These are phyloP conservation scores for Agonopterix heracliana DNA, from an alignment of 2,888 invertebrate species.

Conservation along the genomic window DNA sequence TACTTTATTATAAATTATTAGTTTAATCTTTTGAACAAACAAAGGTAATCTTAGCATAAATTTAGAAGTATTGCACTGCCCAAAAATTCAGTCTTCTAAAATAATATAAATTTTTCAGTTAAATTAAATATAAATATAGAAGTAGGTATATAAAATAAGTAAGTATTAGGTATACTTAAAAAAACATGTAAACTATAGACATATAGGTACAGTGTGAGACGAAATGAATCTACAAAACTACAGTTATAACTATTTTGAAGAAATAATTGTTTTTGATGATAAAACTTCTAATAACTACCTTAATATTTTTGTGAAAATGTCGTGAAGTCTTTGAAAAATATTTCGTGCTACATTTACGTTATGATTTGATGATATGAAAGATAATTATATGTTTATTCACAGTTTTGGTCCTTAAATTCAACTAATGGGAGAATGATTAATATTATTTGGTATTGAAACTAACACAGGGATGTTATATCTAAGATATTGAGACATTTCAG, in stretches of 20 bases:
- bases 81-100: constrained; percentile 59
- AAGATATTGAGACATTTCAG: too few relatives aligned
- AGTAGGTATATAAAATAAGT: too few relatives aligned
- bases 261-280: constrained; percentile 2
- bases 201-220: constrained; percentile 20
- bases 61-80: constrained; percentile 60
- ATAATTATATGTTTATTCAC: constrained; percentile 43
- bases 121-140: background rate
- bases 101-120: background rate
- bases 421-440: constrained; percentile 20
- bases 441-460: constrained; percentile 7
- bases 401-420: constrained; percentile 58
- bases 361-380: constrained; percentile 54
- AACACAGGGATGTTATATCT: background rate
- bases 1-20: too few relatives aligned
- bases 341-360: constrained; percentile 13
- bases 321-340: constrained; percentile 14
- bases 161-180: too few relatives aligned
- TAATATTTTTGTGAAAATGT: constrained; percentile 4
- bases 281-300: constrained; percentile 8
- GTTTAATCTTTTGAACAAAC: too few relatives aligned
- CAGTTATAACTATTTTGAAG: background rate
- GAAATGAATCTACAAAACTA: constrained; percentile 1
- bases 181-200: constrained; percentile 9
- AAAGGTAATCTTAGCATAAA: background rate